These are phyloP conservation scores for Tetragnatha versicolor DNA, from an alignment of 1,140 invertebrate genomes.

Conservation along the genomic window DNA sequence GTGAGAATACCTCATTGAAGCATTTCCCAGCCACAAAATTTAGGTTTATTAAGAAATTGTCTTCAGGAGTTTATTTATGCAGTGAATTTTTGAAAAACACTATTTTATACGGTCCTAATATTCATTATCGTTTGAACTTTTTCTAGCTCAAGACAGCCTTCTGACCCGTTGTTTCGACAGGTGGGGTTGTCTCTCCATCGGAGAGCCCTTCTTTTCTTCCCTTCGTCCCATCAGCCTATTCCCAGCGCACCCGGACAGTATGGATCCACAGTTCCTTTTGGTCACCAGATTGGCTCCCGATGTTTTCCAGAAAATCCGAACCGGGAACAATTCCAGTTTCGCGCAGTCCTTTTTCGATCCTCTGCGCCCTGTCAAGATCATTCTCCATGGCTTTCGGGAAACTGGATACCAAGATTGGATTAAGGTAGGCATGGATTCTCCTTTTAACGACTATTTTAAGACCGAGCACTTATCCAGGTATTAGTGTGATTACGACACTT, in stretches of 20 bases:
- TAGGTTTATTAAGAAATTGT: no score
- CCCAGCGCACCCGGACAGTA: conserved; percentile 71
- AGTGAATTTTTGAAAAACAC: no score
- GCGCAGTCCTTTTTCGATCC: conserved; percentile 59
- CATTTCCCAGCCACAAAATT: no score
- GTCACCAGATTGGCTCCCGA: conserved; percentile 68
- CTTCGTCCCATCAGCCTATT: conserved; percentile 79
- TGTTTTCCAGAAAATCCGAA: conserved; percentile 62
- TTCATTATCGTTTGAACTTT: no score
- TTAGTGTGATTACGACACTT: no score
- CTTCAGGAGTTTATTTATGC: no score
- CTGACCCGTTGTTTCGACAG: conserved; percentile 72
- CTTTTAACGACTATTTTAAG: no score
- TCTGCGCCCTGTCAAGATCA: conserved; percentile 74
- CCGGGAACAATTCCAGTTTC: conserved; percentile 45
- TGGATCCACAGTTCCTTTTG: conserved; percentile 67
- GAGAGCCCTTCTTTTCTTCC: conserved; percentile 76
- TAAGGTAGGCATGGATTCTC: conserved; percentile 68
- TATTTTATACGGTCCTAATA: no score
- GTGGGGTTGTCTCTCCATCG: conserved; percentile 84
- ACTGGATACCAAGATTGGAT: conserved; percentile 78
- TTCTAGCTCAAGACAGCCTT: conserved; percentile 42
- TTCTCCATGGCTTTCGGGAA: conserved; percentile 85
- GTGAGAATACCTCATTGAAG: no score
- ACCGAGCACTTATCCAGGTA: no score